Evolutionary conservation across 2,888 invertebrate species (phyloP).

Genomic region (Quadroppia sp.): DNA sequence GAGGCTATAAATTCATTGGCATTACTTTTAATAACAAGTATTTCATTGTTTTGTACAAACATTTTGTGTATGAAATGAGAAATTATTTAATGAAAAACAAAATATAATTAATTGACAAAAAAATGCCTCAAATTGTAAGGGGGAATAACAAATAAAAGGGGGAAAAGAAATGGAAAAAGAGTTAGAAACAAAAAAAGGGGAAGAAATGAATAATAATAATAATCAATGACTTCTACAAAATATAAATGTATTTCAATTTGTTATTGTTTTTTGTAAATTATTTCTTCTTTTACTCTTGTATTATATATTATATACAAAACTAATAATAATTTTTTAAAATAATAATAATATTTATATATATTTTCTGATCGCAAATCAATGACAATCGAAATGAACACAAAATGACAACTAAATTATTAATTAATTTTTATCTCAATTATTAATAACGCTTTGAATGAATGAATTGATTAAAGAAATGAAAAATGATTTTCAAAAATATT

Average conservation of each 20-base stretch:
- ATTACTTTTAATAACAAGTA: background rate
- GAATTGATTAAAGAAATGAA: no score
- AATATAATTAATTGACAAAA: background rate
- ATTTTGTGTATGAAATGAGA: constrained; percentile 15
- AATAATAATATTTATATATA: constrained; percentile 6
- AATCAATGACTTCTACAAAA: constrained; percentile 10
- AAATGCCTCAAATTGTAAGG: constrained; percentile 18
- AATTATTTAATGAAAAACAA: background rate
- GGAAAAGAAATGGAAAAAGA: background rate
- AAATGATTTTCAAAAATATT: no score
- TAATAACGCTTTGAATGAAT: background rate
- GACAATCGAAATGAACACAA: constrained; percentile 16
- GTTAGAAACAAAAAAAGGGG: background rate
- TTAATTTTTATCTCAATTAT: background rate
- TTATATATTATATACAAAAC: constrained; percentile 10
- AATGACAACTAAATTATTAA: constrained; percentile 12
- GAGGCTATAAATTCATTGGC: constrained; percentile 18
- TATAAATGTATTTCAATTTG: constrained; percentile 25
- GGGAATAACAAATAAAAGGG: background rate
- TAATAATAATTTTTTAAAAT: constrained; percentile 4
- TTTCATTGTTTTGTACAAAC: constrained; percentile 23
- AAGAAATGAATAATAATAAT: background rate
- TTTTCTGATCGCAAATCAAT: background rate
- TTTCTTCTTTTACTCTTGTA: no score
- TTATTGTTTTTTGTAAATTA: background rate